phyloP scores from a whole-genome alignment of 2,888 invertebrate genomes.

The Drosophila tripunctata region DNA sequence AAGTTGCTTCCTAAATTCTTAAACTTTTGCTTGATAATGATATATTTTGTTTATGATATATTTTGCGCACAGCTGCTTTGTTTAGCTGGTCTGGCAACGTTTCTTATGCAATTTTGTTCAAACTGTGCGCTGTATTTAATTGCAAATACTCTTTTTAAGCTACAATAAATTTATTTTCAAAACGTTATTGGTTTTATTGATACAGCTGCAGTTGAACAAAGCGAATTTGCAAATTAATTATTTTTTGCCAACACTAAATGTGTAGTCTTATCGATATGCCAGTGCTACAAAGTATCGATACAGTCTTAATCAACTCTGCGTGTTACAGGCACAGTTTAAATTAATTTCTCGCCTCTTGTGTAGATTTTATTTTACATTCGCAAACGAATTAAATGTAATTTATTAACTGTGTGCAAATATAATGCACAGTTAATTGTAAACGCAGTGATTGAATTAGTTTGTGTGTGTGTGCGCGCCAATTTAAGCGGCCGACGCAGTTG shows the following conservation, averaged over 20 bases:
- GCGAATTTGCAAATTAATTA: too few species aligned
- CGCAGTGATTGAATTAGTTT: background rate
- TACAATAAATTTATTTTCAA: background rate
- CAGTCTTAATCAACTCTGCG: conserved; percentile 57
- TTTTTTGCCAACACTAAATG: conserved; percentile 14
- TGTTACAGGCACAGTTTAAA: conserved; percentile 72
- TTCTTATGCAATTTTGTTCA: background rate
- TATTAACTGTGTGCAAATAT: conserved; percentile 10
- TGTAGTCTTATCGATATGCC: conserved; percentile 19
- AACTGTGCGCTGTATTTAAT: background rate
- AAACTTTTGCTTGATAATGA: too few species aligned
- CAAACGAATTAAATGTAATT: conserved; percentile 12
- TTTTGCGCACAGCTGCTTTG: background rate
- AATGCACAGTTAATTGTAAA: background rate
- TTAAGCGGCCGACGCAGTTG: too few species aligned
- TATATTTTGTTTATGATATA: too few species aligned
- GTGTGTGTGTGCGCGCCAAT: background rate
- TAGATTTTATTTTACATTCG: conserved; percentile 19
- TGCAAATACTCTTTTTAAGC: background rate
- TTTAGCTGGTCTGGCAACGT: conserved; percentile 5
- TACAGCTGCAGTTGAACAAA: too few species aligned
- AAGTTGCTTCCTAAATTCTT: too few species aligned
- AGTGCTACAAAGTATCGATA: conserved; percentile 29
- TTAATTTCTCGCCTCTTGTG: conserved; percentile 64
- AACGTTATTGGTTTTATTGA: background rate